Evolutionary conservation across 2,113 vertebrate species (phyloP).

Genomic region (Columbina picui): DNA sequence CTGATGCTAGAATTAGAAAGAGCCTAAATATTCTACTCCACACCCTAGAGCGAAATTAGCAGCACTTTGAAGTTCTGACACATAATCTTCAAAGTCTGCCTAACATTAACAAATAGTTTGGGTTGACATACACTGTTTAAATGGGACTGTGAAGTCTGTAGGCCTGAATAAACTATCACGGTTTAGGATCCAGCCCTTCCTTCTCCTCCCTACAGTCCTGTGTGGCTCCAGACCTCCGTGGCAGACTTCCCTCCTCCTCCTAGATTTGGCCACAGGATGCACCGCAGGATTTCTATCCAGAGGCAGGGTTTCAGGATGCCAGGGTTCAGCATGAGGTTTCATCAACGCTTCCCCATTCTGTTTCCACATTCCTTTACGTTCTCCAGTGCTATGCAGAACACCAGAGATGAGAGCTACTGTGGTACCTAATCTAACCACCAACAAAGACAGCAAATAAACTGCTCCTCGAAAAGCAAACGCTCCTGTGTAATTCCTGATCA

Average conservation of each 20-base stretch:
- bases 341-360: neutral
- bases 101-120: constrained; percentile 44
- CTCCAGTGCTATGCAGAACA: neutral
- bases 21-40: constrained; percentile 38
- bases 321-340: constrained; percentile 37
- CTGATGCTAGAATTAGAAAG: constrained; percentile 50
- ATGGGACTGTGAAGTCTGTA: constrained; percentile 20
- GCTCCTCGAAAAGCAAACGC: neutral
- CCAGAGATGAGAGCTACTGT: neutral
- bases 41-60: constrained; percentile 58
- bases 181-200: constrained; percentile 53
- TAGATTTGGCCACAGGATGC: neutral
- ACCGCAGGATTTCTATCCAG: neutral
- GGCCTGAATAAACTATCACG: constrained; percentile 45
- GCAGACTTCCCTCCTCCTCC: constrained; percentile 17
- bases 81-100: constrained; percentile 67
- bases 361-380: neutral
- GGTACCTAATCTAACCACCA: constrained; percentile 15
- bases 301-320: constrained; percentile 6
- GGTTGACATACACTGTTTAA: neutral
- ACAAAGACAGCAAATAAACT: neutral
- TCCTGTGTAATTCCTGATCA: neutral
- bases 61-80: constrained; percentile 60
- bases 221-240: constrained; percentile 61
- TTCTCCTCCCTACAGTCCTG: neutral